Percentiles rank a stretch among this genome's conserved stretches.
Evolutionary conservation across 35 echinoderm and acorn worm species (phyloP).

Genomic region (Patiria miniata): DNA sequence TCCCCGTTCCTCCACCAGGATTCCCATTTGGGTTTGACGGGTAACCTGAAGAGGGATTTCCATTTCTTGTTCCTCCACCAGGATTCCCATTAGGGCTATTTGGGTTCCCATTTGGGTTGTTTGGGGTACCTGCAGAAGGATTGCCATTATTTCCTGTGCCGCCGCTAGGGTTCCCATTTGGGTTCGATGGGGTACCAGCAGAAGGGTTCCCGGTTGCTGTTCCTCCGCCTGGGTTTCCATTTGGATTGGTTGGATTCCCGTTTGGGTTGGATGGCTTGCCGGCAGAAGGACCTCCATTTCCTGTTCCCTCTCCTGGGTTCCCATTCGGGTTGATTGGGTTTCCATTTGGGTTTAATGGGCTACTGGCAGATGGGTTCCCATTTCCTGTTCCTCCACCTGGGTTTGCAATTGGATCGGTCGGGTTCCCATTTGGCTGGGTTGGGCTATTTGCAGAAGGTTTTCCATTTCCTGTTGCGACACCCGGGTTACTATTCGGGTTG

Average conservation of each 20-base stretch:
- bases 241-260: background rate
- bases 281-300: background rate
- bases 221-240: background rate
- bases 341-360: background rate
- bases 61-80: background rate
- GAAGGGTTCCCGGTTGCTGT: background rate
- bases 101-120: background rate
- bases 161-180: background rate
- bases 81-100: background rate
- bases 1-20: background rate
- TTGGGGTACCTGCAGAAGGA: background rate
- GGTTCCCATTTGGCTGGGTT: background rate
- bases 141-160: background rate
- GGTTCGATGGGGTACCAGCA: too few species aligned
- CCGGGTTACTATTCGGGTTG: background rate
- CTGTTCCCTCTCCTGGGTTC: background rate
- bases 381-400: background rate
- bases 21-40: slow-evolving; percentile 3
- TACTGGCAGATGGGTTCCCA: background rate
- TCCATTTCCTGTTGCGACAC: background rate
- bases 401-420: background rate
- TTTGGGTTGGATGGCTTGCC: background rate
- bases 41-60: background rate
- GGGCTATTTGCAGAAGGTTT: background rate
- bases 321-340: background rate